Conservation (phyloP, 2,888 invertebrate genomes). For the Lepidochitona cinerea region DNA sequence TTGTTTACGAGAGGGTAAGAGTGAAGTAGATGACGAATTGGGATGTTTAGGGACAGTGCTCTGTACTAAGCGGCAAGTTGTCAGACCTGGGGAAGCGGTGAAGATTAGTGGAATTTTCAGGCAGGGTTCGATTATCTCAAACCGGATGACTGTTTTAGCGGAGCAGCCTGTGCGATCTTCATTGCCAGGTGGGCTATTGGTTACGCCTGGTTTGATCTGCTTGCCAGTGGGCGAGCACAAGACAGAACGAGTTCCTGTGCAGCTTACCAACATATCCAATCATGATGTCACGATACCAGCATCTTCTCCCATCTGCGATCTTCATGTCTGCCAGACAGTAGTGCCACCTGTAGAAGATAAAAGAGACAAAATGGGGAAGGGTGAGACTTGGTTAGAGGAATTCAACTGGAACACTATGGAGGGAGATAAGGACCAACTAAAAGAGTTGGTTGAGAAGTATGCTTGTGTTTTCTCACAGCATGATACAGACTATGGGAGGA, state of each 20-base stretch:
- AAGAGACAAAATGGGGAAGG: not conserved
- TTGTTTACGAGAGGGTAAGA: too few species aligned
- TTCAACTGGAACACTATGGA: not conserved
- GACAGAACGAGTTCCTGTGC: not conserved
- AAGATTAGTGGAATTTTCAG: not conserved
- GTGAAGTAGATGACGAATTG: not conserved
- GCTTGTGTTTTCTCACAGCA: not conserved
- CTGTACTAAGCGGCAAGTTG: not conserved
- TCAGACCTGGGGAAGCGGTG: not conserved
- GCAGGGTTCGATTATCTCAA: not conserved
- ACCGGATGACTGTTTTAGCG: not conserved
- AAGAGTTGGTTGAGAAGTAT: conserved; percentile 1
- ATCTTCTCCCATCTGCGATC: not conserved
- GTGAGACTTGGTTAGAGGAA: not conserved
- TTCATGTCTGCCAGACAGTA: not conserved
- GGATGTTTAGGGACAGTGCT: not conserved
- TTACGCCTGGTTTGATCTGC: not conserved
- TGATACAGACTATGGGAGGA: not conserved
- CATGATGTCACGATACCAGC: not conserved
- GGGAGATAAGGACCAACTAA: not conserved
- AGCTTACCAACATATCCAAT: not conserved
- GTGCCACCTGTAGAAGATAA: not conserved
- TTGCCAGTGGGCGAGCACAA: not conserved
- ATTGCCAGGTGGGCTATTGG: not conserved
- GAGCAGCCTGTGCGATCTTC: not conserved